Percentiles rank a stretch among this genome's conserved stretches.
phyloP scores from a whole-genome alignment of 2,888 invertebrate genomes.

The Leptinotarsa peninsularis region DNA sequence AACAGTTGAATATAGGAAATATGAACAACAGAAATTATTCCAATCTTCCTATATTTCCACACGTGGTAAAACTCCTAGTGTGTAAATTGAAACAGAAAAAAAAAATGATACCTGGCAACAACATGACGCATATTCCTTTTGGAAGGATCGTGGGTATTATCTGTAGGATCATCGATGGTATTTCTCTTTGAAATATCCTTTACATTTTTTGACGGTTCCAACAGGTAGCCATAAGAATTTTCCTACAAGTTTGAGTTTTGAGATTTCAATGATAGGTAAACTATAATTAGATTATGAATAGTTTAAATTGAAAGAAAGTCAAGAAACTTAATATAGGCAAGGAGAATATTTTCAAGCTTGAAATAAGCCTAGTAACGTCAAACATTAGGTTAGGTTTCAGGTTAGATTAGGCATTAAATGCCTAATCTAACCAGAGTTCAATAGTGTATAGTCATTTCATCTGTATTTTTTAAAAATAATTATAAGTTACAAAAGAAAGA shows the following conservation, averaged over 20 bases:
- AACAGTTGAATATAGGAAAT: not conserved
- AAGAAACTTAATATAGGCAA: no score
- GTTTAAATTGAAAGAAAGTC: no score
- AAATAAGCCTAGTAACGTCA: no score
- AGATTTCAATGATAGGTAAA: no score
- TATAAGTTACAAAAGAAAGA: no score
- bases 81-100: not conserved
- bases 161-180: conserved; percentile 62
- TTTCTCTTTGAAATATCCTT: conserved; percentile 67
- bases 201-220: conserved; percentile 75
- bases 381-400: no score
- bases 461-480: no score
- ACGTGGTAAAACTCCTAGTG: not conserved
- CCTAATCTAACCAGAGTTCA: no score
- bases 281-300: no score
- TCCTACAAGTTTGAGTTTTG: conserved; percentile 69
- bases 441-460: no score
- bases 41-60: not conserved
- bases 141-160: conserved; percentile 49
- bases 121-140: conserved; percentile 66
- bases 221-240: conserved; percentile 87
- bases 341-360: no score
- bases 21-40: not conserved
- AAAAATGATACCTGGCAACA: conserved; percentile 69
- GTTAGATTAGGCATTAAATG: no score